Evolutionary conservation across 2,797 vertebrate genomes (phyloP), one percentile per base, ranked within the genome.

Genomic region (Euthynnus affinis): DNA sequence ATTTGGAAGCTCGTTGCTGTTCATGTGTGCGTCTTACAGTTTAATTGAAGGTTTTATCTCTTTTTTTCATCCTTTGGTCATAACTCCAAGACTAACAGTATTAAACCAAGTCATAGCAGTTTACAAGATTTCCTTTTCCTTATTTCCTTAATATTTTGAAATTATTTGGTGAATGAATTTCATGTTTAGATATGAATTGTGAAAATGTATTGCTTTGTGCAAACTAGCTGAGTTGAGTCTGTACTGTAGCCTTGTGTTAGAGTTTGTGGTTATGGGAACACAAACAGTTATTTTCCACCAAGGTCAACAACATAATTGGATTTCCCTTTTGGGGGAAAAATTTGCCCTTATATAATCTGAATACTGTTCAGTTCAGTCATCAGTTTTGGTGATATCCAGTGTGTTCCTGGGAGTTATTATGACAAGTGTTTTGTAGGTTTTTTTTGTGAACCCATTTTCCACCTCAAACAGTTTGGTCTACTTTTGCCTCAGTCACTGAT

Each of bases 401-500:
- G 56, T 63, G 46, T 70, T 76, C 52, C 52, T 37, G 25, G 5
- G 14, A 83, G 59, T 77, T 56, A 80, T 78, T 84, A 66, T 73
- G 68, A 52, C 64, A 74, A 79, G 34, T 62, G 66, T 29, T 61
- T 34, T 13, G 13, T 3, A n/a, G n/a, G n/a, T n/a, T 63, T 72
- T 81, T 74, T 51, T 56, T 48, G 40, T 56, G 40, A 61, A 49
- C 52, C 60, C 44, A 52, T 65, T 78, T 84, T 71, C 56, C 64
- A 29, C 61, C 34, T 76, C 55, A 82, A 65, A 82, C 34, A 34
- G 59, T 72, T 71, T 46, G 62, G 37, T 72, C 53, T 58, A 63
- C 64, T 84, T 77, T 62, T 34, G 69, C 72, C 70, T 57, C 58
- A 76, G 44, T 81, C 74, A 58, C 73, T 80, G 72, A 80, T 86